Base-by-base conservation (phyloP, 2,797 vertebrate species). In the Cryptoblepharus egeriae region DNA sequence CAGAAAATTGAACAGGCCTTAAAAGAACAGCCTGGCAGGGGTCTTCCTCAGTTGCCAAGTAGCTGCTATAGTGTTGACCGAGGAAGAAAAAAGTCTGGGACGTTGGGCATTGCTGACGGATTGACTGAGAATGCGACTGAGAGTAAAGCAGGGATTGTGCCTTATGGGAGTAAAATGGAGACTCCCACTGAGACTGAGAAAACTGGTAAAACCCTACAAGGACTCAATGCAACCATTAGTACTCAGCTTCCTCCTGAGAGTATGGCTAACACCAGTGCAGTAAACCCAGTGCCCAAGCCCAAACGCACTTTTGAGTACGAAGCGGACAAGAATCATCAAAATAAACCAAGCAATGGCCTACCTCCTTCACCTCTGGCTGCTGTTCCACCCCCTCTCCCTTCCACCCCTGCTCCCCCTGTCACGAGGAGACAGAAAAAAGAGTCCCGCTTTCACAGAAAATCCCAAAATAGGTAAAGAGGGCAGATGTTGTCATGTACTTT, bases 261-360 rank as follows among this genome's bases (percentile, higher is more conserved):
- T 57, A 75, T 96, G 2, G 92, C 89, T 0, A 94, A 96, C 89
- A 94, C 95, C 0, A n/a, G n/a, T n/a, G 94, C 95, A 0, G 97
- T 99, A 83, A 99, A 99, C 90, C 99, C 99, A 60, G 96, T 99
- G 87, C 99, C 99, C 58, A 99, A 99, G 94, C 99, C 99, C 81
- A 99, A 98, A 95, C 98, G 99, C 96, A 99, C 99, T 96, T 99
- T 99, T 93, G 98, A 99, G 93, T 99, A 99, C 2, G 98, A 99
- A 83, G 97, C 97, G 88, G 98, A 99, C 92, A 97, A 95, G 89
- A 97, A 93, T 89, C 97, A 97, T 91, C 97, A 96, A 92, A 95
- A 88, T 84, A 94, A 94, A 88, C 93, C 97, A 12, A 96, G 95
- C 91, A 99, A 98, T 95, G 98, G 98, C 95, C 96, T 99, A 97